Conservation (phyloP, 2,888 invertebrate genomes). For the Cephus runcator region DNA sequence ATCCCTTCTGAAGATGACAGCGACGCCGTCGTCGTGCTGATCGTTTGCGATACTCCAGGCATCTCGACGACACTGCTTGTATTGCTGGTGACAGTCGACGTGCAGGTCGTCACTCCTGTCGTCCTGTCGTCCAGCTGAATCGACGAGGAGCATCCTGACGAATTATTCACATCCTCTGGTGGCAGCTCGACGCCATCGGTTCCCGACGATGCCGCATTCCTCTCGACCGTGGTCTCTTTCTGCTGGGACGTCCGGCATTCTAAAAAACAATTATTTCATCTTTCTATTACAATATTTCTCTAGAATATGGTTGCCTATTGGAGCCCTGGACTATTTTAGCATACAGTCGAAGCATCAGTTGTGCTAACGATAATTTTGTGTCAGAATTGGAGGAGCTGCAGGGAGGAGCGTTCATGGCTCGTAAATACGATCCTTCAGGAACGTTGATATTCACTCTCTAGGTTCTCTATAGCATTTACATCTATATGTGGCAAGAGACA, state of each 20-base stretch:
- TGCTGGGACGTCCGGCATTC: conserved; percentile 31
- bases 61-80: not conserved
- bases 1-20: not conserved
- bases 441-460: not conserved
- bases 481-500: not conserved
- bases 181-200: not conserved
- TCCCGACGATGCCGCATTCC: not conserved
- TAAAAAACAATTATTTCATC: not conserved
- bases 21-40: not conserved
- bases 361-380: not conserved
- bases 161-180: not conserved
- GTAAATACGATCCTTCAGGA: not conserved
- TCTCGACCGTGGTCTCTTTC: conserved; percentile 31
- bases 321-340: not conserved
- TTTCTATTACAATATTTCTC: not conserved
- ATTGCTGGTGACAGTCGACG: not conserved
- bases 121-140: conserved; percentile 2
- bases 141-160: conserved; percentile 5
- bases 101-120: conserved; percentile 18
- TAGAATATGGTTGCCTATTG: not conserved
- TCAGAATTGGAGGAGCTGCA: not conserved
- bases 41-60: not conserved
- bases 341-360: not conserved
- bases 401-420: not conserved
- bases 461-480: not conserved